Conservation (phyloP, 2,797 vertebrate genomes). For the Gouania willdenowi region DNA sequence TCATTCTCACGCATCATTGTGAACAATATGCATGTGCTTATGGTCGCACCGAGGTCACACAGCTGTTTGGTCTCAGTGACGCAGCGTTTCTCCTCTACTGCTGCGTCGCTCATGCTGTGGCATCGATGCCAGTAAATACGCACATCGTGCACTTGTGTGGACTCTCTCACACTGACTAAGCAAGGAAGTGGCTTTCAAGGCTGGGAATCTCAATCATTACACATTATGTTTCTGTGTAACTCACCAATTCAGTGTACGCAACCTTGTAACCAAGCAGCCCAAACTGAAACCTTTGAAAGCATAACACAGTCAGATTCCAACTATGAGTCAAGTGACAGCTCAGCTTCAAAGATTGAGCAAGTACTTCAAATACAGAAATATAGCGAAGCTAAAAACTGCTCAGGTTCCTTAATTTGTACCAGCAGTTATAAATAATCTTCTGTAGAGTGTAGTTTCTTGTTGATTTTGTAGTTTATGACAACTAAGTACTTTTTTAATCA, state of each 20-base stretch:
- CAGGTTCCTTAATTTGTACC: too few species aligned
- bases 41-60: too few species aligned
- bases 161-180: conserved; percentile 72
- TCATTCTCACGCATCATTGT: conserved; percentile 3
- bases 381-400: too few species aligned
- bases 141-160: conserved; percentile 35
- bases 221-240: conserved; percentile 13
- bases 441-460: too few species aligned
- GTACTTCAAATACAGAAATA: too few species aligned
- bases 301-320: conserved; percentile 32
- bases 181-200: conserved; percentile 75
- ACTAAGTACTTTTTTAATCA: too few species aligned
- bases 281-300: conserved; percentile 16
- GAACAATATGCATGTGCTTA: too few species aligned
- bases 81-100: conserved; percentile 49
- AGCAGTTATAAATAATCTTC: too few species aligned
- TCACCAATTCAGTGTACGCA: conserved; percentile 29
- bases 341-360: background rate
- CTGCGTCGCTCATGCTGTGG: conserved; percentile 49
- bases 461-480: too few species aligned
- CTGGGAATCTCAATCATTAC: conserved; percentile 46
- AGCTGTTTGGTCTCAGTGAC: conserved; percentile 73
- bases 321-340: conserved; percentile 13
- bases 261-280: conserved; percentile 23
- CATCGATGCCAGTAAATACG: conserved; percentile 65